phyloP scores from a whole-genome alignment of 1,140 invertebrate species.

The Drosophila triauraria region DNA sequence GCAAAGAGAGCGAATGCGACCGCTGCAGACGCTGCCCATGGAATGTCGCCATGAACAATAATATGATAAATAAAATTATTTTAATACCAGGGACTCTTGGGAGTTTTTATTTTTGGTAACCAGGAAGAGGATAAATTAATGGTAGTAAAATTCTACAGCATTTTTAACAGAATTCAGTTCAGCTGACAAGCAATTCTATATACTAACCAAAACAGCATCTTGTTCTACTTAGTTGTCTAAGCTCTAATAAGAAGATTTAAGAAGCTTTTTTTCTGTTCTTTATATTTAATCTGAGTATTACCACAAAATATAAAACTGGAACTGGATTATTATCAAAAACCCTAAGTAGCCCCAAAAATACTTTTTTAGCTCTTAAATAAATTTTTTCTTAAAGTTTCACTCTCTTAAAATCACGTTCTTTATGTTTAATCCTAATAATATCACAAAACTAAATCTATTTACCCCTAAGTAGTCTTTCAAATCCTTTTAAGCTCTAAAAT shows the following conservation, averaged over 20 bases:
- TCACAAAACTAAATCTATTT: too few relatives aligned
- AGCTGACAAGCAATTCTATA: not conserved
- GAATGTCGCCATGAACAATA: constrained; percentile 31
- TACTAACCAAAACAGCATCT: too few relatives aligned
- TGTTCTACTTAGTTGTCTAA: not conserved
- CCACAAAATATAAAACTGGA: too few relatives aligned
- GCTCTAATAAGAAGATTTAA: not conserved
- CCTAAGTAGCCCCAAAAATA: not conserved
- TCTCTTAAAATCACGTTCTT: not conserved
- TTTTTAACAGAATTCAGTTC: too few relatives aligned
- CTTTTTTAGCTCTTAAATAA: not conserved
- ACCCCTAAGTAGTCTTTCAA: not conserved
- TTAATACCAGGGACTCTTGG: not conserved
- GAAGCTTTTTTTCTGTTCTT: too few relatives aligned
- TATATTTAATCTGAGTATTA: not conserved
- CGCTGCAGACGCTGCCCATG: constrained; percentile 27
- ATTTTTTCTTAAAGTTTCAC: not conserved
- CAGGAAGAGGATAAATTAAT: not conserved
- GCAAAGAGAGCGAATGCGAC: constrained; percentile 37
- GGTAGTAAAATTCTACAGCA: not conserved
- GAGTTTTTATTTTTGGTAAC: not conserved
- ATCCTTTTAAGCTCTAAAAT: not conserved
- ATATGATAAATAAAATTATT: constrained; percentile 12
- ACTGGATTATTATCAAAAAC: not conserved
- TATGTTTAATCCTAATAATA: too few relatives aligned